A percentile compares a stretch with the other conserved stretches of the same genome.
Evolutionary conservation across 1,140 invertebrate genomes (phyloP).

Genomic region (Atta texana): DNA sequence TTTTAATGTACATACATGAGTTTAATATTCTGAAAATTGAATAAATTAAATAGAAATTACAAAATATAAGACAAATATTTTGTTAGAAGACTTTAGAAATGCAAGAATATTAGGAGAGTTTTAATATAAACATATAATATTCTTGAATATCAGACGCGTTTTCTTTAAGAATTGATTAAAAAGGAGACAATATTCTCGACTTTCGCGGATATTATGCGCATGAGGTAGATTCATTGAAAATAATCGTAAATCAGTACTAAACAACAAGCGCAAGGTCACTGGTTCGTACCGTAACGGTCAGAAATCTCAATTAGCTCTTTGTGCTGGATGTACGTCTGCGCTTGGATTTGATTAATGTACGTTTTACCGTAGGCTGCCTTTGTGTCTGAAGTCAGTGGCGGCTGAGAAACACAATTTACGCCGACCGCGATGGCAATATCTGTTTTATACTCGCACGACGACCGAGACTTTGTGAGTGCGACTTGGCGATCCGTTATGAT

Average conservation of each 20-base stretch:
- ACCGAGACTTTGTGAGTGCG: constrained; percentile 46
- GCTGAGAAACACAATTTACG: constrained; percentile 75
- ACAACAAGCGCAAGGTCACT: constrained; percentile 72
- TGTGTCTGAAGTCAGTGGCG: constrained; percentile 67
- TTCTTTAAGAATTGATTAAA: constrained; percentile 7
- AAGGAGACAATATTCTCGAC: background rate
- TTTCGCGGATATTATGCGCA: constrained; percentile 14
- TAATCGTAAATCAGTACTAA: constrained; percentile 74
- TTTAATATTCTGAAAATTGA: background rate
- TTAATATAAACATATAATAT: background rate
- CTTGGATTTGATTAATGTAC: constrained; percentile 74
- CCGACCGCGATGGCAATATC: constrained; percentile 47
- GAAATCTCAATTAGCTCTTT: constrained; percentile 77
- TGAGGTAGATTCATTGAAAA: constrained; percentile 57
- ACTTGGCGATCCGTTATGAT: constrained; percentile 71
- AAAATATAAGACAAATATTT: background rate
- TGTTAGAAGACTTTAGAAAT: background rate
- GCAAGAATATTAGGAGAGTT: background rate
- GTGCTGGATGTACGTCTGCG: constrained; percentile 52
- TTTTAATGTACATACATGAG: background rate
- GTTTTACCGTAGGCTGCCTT: constrained; percentile 70
- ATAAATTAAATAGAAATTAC: background rate
- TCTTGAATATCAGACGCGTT: background rate
- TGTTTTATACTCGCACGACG: constrained; percentile 61
- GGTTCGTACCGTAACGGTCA: constrained; percentile 43